Percentiles rank a stretch among this genome's conserved stretches.
Evolutionary conservation across 2,888 invertebrate genomes (phyloP).

Genomic region (Zele albiditarsus): DNA sequence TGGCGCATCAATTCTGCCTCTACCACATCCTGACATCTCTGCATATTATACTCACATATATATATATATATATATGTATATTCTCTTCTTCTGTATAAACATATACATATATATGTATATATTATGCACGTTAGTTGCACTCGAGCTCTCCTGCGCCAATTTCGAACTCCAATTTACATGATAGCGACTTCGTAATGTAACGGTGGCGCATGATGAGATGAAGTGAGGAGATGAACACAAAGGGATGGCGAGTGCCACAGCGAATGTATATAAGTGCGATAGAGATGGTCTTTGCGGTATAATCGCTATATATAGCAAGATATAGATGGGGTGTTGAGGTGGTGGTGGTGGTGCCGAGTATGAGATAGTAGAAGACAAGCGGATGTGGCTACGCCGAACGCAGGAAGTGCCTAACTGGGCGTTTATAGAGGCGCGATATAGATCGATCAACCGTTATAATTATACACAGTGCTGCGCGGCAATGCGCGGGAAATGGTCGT

Average conservation of each 20-base stretch:
- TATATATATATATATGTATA: not conserved
- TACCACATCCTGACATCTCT: not conserved
- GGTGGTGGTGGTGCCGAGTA: not conserved
- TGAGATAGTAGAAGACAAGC: slow-evolving; percentile 32
- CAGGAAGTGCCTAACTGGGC: slow-evolving; percentile 41
- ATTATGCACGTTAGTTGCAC: not conserved
- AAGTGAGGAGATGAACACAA: not conserved
- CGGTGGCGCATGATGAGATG: not conserved
- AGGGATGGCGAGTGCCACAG: slow-evolving; percentile 9
- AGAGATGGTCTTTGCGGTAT: not conserved
- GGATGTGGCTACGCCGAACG: slow-evolving; percentile 39
- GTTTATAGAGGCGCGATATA: slow-evolving; percentile 37
- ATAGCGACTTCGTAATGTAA: slow-evolving; percentile 29
- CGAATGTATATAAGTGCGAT: slow-evolving; percentile 5
- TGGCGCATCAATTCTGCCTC: not conserved
- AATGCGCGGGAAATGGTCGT: slow-evolving; percentile 28
- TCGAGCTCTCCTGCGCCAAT: slow-evolving; percentile 10
- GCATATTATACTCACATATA: not conserved
- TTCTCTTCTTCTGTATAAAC: not conserved
- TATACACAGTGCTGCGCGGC: slow-evolving; percentile 15
- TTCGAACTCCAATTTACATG: slow-evolving; percentile 36
- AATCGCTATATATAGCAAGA: not conserved
- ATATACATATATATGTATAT: not conserved
- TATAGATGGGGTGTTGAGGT: slow-evolving; percentile 38
- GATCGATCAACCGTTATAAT: slow-evolving; percentile 42